A percentile compares a stretch with the other conserved stretches of the same genome.
Evolutionary conservation across 1,140 invertebrate species (phyloP).

Genomic region (Thrips palmi): DNA sequence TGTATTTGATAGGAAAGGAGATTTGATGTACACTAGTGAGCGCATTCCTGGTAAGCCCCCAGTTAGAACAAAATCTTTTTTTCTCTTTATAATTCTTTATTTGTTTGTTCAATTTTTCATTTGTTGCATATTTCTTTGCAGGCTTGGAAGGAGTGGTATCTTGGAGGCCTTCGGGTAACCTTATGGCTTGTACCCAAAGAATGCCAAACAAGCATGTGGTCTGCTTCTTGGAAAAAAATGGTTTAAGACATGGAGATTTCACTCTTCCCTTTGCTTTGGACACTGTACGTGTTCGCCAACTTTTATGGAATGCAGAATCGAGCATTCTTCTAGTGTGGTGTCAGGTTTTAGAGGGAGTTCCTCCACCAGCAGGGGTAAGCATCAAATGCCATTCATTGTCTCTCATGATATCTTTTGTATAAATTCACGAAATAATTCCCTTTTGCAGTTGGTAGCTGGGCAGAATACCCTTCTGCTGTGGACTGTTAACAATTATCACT

Average conservation of each 20-base stretch:
- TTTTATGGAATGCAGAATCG: slow-evolving; percentile 64
- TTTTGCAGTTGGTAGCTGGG: slow-evolving; percentile 11
- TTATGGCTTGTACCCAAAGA: slow-evolving; percentile 53
- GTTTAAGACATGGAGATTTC: slow-evolving; percentile 71
- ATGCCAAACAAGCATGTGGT: slow-evolving; percentile 49
- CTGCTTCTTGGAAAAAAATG: slow-evolving; percentile 83
- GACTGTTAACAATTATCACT: slow-evolving; percentile 72
- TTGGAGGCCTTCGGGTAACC: slow-evolving; percentile 64
- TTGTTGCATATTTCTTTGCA: slow-evolving; percentile 4
- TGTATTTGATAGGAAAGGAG: slow-evolving; percentile 54
- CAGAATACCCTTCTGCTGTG: slow-evolving; percentile 46
- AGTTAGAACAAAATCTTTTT: slow-evolving; percentile 29
- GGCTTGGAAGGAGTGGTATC: slow-evolving; percentile 25
- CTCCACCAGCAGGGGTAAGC: no score
- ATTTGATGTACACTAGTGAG: slow-evolving; percentile 53
- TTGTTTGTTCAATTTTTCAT: slow-evolving; percentile 2
- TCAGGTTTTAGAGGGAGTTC: slow-evolving; percentile 23
- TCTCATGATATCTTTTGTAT: no score
- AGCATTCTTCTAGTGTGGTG: slow-evolving; percentile 50
- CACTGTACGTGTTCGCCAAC: slow-evolving; percentile 31
- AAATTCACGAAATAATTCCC: no score
- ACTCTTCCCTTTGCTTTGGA: slow-evolving; percentile 28
- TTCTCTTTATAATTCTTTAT: slow-evolving; percentile 3
- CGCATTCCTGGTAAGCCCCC: slow-evolving; percentile 41
- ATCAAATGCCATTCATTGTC: no score